Percentiles rank a stretch among this genome's conserved stretches.
Evolutionary conservation across 2,888 invertebrate genomes (phyloP).

Genomic region (Trachelus tabidus): DNA sequence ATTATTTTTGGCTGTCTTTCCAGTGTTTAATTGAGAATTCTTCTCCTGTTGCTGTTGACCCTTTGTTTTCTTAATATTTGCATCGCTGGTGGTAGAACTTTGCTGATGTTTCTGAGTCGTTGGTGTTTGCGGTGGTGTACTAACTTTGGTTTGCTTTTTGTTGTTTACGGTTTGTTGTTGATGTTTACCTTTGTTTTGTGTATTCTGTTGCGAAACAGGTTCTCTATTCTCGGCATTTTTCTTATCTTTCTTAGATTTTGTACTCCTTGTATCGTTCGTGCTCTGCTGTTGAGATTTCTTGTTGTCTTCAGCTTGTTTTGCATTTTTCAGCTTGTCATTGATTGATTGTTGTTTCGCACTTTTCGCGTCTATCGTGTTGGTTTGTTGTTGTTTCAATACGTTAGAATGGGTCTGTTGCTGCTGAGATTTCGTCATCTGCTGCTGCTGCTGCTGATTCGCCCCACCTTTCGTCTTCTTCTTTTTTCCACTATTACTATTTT

Average conservation of each 20-base stretch:
- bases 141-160: conserved; percentile 39
- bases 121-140: neutral
- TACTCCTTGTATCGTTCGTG: conserved; percentile 40
- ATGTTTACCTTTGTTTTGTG: conserved; percentile 39
- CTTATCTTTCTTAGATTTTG: conserved; percentile 59
- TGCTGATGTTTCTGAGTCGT: conserved; percentile 27
- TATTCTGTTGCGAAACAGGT: conserved; percentile 40
- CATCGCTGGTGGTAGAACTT: conserved; percentile 23
- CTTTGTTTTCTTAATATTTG: conserved; percentile 28
- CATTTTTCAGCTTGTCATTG: conserved; percentile 48
- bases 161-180: conserved; percentile 30
- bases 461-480: conserved; percentile 51
- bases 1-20: conserved; percentile 21
- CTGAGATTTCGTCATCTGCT: conserved; percentile 13
- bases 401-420: conserved; percentile 12
- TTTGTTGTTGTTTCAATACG: conserved; percentile 48
- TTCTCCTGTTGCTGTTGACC: conserved; percentile 32
- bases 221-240: conserved; percentile 58
- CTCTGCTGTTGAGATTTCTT: conserved; percentile 39
- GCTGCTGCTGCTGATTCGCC: conserved; percentile 32
- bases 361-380: conserved; percentile 39
- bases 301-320: conserved; percentile 41
- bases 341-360: conserved; percentile 42
- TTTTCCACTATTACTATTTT: conserved; percentile 48
- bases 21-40: conserved; percentile 26